These are phyloP conservation scores for Callimorpha dominula DNA, from an alignment of 2,888 invertebrate genomes.

Conservation along the genomic window DNA sequence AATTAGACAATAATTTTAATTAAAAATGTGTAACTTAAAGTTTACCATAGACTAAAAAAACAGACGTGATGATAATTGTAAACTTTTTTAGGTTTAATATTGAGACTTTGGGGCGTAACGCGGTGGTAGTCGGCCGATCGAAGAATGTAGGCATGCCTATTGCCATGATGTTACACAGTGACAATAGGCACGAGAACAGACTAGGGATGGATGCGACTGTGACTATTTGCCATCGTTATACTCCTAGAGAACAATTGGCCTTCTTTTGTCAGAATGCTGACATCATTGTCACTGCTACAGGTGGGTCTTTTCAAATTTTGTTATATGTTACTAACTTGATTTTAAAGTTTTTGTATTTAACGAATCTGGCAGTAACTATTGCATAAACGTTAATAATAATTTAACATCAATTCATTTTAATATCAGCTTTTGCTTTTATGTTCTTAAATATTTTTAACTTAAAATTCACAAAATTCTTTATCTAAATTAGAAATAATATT, in stretches of 20 bases:
- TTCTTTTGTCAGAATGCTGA: conserved; percentile 91
- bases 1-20: not conserved
- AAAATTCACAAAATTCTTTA: too few species aligned
- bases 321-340: not conserved
- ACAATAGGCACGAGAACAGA: conserved; percentile 89
- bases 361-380: not conserved
- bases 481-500: not conserved
- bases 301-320: conserved; percentile 63
- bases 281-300: conserved; percentile 92
- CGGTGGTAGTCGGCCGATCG: conserved; percentile 95
- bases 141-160: conserved; percentile 97
- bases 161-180: conserved; percentile 93
- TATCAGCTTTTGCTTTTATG: not conserved
- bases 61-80: not conserved
- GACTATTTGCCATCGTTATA: conserved; percentile 95
- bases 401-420: not conserved
- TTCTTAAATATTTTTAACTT: too few species aligned
- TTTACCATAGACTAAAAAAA: not conserved
- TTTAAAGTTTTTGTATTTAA: not conserved
- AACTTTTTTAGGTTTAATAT: conserved; percentile 82
- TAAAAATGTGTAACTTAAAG: too few species aligned
- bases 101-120: conserved; percentile 94
- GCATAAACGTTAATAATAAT: not conserved
- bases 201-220: conserved; percentile 95
- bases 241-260: conserved; percentile 91